Conservation (phyloP, 92 coral and sea anemone genomes). For the Porites divaricata region DNA sequence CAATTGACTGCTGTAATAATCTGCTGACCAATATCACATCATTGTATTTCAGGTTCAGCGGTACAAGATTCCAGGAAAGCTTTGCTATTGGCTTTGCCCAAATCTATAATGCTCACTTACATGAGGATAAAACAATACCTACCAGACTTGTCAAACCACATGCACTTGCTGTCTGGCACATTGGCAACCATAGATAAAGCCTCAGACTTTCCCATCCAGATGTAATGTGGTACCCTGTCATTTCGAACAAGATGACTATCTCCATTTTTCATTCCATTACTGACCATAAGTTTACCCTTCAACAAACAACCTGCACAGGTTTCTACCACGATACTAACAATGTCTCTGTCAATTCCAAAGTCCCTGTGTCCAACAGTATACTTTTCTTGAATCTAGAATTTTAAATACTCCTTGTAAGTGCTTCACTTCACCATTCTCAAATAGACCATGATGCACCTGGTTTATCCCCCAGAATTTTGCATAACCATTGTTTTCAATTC, state of each 20-base stretch:
- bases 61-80: too few relatives aligned
- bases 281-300: constrained; percentile 21
- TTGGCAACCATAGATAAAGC: constrained; percentile 90
- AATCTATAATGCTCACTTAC: background rate
- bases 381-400: constrained; percentile 75
- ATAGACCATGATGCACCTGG: too few relatives aligned
- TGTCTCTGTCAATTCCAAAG: constrained; percentile 82
- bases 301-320: constrained; percentile 75
- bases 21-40: too few relatives aligned
- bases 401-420: background rate
- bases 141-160: constrained; percentile 98
- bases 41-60: too few relatives aligned
- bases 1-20: too few relatives aligned
- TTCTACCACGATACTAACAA: constrained; percentile 68
- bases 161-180: constrained; percentile 83
- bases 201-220: constrained; percentile 60
- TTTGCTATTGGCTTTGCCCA: background rate
- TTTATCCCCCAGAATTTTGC: too few relatives aligned
- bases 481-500: too few relatives aligned
- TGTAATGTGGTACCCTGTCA: constrained; percentile 1
- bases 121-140: constrained; percentile 7
- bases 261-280: constrained; percentile 47
- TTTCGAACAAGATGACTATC: constrained; percentile 6
- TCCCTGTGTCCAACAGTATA: constrained; percentile 82
- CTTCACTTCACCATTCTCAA: too few relatives aligned